Percentiles rank a stretch among this genome's conserved stretches.
phyloP scores from a whole-genome alignment of 2,888 invertebrate genomes.

The Agonum fuliginosum region DNA sequence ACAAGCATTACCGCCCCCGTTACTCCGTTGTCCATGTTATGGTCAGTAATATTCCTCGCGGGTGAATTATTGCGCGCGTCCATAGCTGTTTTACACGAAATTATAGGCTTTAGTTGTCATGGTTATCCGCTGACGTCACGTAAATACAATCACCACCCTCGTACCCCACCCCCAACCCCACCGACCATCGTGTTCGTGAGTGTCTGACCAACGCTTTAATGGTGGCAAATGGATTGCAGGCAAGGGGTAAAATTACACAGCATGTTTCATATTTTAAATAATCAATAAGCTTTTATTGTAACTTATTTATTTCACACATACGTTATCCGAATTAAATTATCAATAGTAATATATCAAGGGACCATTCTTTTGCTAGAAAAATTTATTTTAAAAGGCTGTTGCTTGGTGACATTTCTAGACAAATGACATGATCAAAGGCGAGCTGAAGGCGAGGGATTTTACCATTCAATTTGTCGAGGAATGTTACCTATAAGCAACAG shows the following conservation, averaged over 20 bases:
- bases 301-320: slow-evolving; percentile 46
- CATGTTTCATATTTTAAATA: slow-evolving; percentile 27
- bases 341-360: slow-evolving; percentile 41
- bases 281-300: slow-evolving; percentile 42
- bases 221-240: background rate
- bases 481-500: too few species aligned
- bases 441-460: too few species aligned
- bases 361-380: background rate
- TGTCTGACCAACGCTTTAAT: slow-evolving; percentile 36
- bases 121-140: slow-evolving; percentile 47
- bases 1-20: background rate
- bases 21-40: background rate
- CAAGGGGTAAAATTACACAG: too few species aligned
- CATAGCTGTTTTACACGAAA: slow-evolving; percentile 48
- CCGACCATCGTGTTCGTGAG: too few species aligned
- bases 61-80: slow-evolving; percentile 49
- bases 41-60: slow-evolving; percentile 8
- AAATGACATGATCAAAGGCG: too few species aligned
- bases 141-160: slow-evolving; percentile 15
- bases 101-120: slow-evolving; percentile 48
- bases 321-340: too few species aligned
- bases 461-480: too few species aligned
- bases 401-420: too few species aligned
- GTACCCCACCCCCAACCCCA: slow-evolving; percentile 4
- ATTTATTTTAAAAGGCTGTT: too few species aligned